Conservation (phyloP, 1,140 invertebrate genomes). For the Zaprionus ornatus region DNA sequence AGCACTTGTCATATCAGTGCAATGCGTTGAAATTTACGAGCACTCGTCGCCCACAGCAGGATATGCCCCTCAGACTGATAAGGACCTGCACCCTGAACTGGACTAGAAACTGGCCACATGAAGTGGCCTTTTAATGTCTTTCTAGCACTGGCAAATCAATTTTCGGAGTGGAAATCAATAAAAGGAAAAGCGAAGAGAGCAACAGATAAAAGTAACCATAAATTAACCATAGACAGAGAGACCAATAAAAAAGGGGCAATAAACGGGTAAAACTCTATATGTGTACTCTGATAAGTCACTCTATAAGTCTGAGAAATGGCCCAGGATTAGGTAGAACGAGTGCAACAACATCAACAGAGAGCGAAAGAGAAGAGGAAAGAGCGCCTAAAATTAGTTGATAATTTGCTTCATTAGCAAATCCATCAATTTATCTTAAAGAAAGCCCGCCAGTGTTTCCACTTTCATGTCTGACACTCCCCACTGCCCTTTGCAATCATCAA, state of each 20-base stretch:
- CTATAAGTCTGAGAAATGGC: constrained; percentile 4
- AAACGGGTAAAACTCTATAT: constrained; percentile 16
- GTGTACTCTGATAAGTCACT: not conserved
- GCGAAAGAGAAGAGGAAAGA: not conserved
- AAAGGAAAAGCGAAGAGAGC: constrained; percentile 35
- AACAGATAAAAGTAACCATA: constrained; percentile 60
- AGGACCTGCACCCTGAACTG: constrained; percentile 31
- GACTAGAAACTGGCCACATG: constrained; percentile 35
- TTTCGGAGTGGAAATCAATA: constrained; percentile 49
- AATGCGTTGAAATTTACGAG: constrained; percentile 60
- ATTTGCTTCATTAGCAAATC: constrained; percentile 53
- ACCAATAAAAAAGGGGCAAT: constrained; percentile 59
- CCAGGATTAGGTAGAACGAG: not conserved
- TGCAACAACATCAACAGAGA: not conserved
- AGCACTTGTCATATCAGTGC: constrained; percentile 75
- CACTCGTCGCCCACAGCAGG: constrained; percentile 25
- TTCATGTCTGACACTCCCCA: not conserved
- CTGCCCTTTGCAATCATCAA: constrained; percentile 42
- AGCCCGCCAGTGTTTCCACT: not conserved
- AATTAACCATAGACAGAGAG: constrained; percentile 42
- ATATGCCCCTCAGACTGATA: constrained; percentile 22
- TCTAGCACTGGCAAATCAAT: constrained; percentile 69
- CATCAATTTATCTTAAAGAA: constrained; percentile 43
- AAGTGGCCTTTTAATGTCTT: constrained; percentile 55
- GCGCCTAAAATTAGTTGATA: constrained; percentile 39